A percentile compares a stretch with the other conserved stretches of the same genome.
These are phyloP conservation scores for Oenanthe melanoleuca DNA, from an alignment of 2,113 vertebrate genomes.

Conservation along the genomic window DNA sequence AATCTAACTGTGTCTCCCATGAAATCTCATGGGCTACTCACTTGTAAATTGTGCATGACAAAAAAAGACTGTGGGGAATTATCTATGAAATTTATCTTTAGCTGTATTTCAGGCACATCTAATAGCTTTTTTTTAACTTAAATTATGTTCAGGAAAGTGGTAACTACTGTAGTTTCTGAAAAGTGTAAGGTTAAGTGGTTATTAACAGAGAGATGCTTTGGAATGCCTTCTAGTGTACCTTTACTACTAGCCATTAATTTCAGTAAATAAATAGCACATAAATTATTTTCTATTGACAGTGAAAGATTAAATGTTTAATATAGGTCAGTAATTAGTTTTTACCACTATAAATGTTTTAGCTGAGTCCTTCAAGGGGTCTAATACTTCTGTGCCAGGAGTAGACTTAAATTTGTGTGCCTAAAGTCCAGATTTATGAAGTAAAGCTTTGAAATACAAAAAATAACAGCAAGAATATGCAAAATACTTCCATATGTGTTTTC, in stretches of 20 bases:
- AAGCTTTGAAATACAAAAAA: background rate
- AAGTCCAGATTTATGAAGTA: background rate
- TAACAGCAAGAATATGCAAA: background rate
- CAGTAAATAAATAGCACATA: background rate
- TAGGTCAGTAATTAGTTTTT: background rate
- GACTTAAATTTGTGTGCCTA: background rate
- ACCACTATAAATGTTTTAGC: background rate
- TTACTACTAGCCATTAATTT: background rate
- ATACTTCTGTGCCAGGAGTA: background rate
- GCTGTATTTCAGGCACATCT: background rate
- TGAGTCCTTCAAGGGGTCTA: background rate
- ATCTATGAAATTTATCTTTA: background rate
- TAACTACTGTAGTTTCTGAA: background rate
- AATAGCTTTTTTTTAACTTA: accelerated
- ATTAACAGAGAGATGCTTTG: background rate
- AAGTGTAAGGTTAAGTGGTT: background rate
- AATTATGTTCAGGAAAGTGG: background rate
- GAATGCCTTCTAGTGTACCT: background rate
- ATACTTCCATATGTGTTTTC: background rate
- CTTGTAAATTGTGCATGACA: background rate
- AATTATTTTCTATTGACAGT: background rate
- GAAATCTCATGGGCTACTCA: background rate
- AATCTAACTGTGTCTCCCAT: background rate
- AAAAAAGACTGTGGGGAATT: background rate
- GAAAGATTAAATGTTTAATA: background rate